Evolutionary conservation across 35 echinoderm and acorn worm genomes (phyloP), one percentile per base, ranked within the genome.

Genomic region (Lytechinus variegatus): DNA sequence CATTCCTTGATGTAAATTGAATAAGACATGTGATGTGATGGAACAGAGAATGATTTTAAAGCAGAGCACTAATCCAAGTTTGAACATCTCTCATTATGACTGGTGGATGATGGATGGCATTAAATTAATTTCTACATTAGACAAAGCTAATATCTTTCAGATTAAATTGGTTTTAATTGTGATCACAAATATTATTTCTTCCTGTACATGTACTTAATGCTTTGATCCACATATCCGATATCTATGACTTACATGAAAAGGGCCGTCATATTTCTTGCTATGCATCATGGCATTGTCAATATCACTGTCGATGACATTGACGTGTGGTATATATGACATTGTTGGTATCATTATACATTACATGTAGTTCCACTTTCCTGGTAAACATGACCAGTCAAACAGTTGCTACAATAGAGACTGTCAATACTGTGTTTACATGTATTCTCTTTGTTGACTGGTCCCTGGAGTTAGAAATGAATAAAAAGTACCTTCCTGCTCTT

Each of bases 331-430:
- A 19, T 24, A 24, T 79, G 66, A 24, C 11, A 71, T 66, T 66
- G 60, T 66, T 6, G 24, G 61, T 21, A 13, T 10, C 56, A 58
- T 58, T 58, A 13, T 58, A 58, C 56, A 58, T 58, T 9, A 10
- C 8, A 9, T 58, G 56, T 58, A 58, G 12, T 24, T 71, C 61
- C 12, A 71, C 16, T 71, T 6, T 71, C 61, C 5, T 71, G 61
- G 66, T 79, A 79, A 79, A 79, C 66, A 79, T 79, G 66, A 24
- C 66, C 66, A 79, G 66, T 79, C 66, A 79, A 79, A 79, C 66
- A 79, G 66, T 79, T 6, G 0, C 66, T n/a, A 24, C 66, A 24
- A 2, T n/a, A 24, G 66, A 79, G 66, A n/a, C 66, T 79, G 19
- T 79, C 19, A 79, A 24, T 24, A 24, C 66, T 79, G 66, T n/a